A percentile compares a stretch with the other conserved stretches of the same genome.
Evolutionary conservation across 2,797 vertebrate species (phyloP).

Genomic region (Netta rufina): DNA sequence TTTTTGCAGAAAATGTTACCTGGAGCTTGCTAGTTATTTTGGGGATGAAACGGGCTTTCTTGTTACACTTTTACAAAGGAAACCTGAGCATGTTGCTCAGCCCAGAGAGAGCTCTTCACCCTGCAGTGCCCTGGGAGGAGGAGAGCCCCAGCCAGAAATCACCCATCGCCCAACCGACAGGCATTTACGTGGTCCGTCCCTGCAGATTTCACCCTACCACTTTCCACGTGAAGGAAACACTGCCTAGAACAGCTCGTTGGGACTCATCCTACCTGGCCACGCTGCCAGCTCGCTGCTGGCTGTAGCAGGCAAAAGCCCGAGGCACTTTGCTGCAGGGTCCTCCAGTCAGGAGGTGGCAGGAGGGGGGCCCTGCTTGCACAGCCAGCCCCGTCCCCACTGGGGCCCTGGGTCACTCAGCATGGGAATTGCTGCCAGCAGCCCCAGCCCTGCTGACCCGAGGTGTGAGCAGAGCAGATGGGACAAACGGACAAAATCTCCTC

Average conservation of each 20-base stretch:
- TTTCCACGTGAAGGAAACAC: neutral
- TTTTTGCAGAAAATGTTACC: neutral
- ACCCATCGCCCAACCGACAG: neutral
- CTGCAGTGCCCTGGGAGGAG: neutral
- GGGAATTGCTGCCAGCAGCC: neutral
- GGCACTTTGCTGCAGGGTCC: neutral
- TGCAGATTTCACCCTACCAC: neutral
- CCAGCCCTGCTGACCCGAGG: neutral
- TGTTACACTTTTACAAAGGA: neutral
- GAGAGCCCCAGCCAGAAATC: neutral
- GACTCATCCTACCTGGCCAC: neutral
- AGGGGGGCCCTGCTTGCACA: rapidly evolving
- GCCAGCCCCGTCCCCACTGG: neutral
- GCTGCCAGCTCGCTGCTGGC: rapidly evolving
- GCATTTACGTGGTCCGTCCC: neutral
- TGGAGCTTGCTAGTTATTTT: neutral
- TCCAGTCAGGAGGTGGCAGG: neutral
- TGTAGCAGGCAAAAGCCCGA: neutral
- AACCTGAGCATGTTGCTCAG: neutral
- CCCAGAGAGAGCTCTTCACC: neutral
- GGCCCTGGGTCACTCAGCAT: neutral
- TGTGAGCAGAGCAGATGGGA: neutral
- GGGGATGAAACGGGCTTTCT: neutral
- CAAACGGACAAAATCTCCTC: neutral
- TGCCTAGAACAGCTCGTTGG: neutral